Conservation (phyloP, 2,797 vertebrate genomes). For the Glyptemys insculpta region DNA sequence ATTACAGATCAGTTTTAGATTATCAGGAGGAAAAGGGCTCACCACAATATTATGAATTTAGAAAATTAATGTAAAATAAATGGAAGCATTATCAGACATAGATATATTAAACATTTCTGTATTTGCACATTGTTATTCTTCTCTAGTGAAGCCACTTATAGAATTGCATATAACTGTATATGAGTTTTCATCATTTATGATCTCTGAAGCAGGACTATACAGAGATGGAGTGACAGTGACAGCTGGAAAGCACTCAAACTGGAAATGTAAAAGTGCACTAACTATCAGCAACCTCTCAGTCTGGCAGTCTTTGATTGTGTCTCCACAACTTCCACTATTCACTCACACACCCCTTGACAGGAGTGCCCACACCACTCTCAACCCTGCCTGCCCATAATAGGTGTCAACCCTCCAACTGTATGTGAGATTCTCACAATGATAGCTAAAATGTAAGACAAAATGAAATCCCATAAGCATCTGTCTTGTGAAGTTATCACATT, state of each 20-base stretch:
- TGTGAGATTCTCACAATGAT: not conserved
- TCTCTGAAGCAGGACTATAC: not conserved
- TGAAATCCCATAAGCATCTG: not conserved
- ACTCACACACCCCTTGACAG: not conserved
- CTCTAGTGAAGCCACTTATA: not conserved
- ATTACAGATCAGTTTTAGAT: conserved; percentile 16
- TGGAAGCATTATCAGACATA: conserved; percentile 11
- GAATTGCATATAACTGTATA: not conserved
- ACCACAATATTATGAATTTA: not conserved
- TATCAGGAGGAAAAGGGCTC: conserved; percentile 8
- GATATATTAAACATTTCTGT: conserved; percentile 5
- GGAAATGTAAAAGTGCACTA: not conserved
- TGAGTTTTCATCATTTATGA: conserved; percentile 1
- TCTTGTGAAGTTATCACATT: not conserved
- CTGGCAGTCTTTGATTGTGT: not conserved
- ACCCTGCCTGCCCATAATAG: not conserved
- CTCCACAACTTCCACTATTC: not conserved
- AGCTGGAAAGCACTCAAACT: not conserved
- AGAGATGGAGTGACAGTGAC: not conserved
- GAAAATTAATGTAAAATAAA: conserved; percentile 9
- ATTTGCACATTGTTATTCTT: not conserved
- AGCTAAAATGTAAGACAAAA: not conserved
- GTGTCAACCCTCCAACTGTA: not conserved
- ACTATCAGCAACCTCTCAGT: not conserved
- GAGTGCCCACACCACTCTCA: not conserved